These are phyloP conservation scores for Octopus bimaculoides DNA, from an alignment of 1,140 invertebrate genomes.

Conservation along the genomic window DNA sequence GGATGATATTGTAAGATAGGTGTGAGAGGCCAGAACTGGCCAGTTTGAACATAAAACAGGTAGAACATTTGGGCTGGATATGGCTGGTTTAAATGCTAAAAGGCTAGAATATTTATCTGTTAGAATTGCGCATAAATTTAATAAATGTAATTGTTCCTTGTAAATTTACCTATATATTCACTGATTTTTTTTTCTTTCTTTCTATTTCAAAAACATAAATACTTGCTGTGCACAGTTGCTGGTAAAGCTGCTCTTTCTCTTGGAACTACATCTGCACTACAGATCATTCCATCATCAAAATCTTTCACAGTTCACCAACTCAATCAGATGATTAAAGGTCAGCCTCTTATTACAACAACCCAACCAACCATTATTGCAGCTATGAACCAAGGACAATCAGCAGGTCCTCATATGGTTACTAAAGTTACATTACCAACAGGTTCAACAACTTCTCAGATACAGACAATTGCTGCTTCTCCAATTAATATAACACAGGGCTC, in stretches of 20 bases:
- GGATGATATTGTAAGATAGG: no score
- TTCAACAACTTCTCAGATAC: slow-evolving; percentile 25
- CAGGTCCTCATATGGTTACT: slow-evolving; percentile 36
- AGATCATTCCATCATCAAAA: slow-evolving; percentile 34
- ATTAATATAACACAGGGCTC: slow-evolving; percentile 16
- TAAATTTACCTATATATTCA: no score
- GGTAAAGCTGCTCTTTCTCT: slow-evolving; percentile 21
- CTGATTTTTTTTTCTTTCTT: no score
- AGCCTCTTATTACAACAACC: slow-evolving; percentile 34
- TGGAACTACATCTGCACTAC: slow-evolving; percentile 30
- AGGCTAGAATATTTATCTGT: no score
- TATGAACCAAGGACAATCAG: slow-evolving; percentile 38
- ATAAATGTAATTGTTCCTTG: no score
- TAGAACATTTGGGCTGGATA: no score
- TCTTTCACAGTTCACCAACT: slow-evolving; percentile 36
- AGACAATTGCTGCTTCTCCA: slow-evolving; percentile 19
- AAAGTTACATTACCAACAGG: slow-evolving; percentile 33
- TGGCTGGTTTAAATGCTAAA: no score
- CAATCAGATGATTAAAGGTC: slow-evolving; percentile 44
- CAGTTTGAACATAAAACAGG: no score
- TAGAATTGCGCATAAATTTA: no score
- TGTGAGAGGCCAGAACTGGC: no score
- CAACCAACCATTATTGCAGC: slow-evolving; percentile 49
- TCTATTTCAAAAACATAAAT: no score
- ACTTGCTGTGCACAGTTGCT: slow-evolving; percentile 22